Base-by-base conservation (phyloP, 2,797 vertebrate species). In the Centropyge bicolor region DNA sequence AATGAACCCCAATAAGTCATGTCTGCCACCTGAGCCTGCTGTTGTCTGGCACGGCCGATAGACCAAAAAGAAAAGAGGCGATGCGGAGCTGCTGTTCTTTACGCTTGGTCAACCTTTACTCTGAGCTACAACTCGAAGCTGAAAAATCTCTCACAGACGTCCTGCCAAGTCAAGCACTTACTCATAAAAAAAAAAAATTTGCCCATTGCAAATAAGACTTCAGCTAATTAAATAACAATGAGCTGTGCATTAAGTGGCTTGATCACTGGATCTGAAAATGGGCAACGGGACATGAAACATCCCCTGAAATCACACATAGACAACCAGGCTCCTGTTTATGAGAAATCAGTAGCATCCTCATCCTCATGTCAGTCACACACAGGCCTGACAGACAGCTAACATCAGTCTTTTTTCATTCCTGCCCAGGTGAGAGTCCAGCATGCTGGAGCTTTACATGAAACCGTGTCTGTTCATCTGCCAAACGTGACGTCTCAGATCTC, bases 1-100 rank as follows among this genome's bases (percentile, higher is more conserved):
- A 92, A 93, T 87, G 86, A 85, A 89, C 70, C 70, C 86, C 74
- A 84, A 84, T 89, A 88, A 89, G 87, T 85, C 76, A 80, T 86
- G 90, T 86, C 86, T 87, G 92, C 76, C 64, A 92, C 79, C 79
- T 20, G 90, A 93, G 83, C 73, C 81, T 75, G 75, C 48, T 48
- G 75, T 66, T 49, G 78, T 85, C 83, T 78, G 69, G 62, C 85
- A 74, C 3, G 22, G 74, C 54, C 35, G 65, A 85, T 3, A 3
- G 40, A 63, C 10, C 72, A 24, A 73, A 87, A 74, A 77, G 72
- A 84, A 91, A 88, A 86, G 80, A 31, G 46, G 51, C 49, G 19
- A 54, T 20, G 20, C 20, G 48, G 40, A 73, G 70, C 22, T 45
- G 57, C 61, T 59, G 67, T 71, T 76, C 55, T 85, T 49, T 20